These are phyloP conservation scores for Amphiprion percula DNA, from an alignment of 2,113 vertebrate genomes.

Conservation along the genomic window DNA sequence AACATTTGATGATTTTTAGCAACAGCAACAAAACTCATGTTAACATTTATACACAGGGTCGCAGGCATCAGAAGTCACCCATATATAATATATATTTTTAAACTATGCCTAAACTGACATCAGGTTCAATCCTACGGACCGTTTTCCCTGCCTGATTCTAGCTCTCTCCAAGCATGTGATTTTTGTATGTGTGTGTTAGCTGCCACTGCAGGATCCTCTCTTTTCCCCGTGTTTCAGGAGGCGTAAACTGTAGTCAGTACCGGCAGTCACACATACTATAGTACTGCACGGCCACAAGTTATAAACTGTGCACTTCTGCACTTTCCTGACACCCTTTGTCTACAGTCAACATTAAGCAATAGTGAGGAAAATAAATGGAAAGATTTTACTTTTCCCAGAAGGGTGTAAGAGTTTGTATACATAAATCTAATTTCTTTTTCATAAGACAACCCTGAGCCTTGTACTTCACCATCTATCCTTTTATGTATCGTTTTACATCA, in stretches of 20 bases:
- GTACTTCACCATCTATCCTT: neutral
- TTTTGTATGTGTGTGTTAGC: neutral
- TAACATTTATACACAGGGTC: neutral
- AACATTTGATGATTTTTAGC: neutral
- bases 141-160: neutral
- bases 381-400: neutral
- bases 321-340: neutral
- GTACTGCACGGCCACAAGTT: neutral
- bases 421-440: conserved; percentile 2
- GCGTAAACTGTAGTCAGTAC: conserved; percentile 25
- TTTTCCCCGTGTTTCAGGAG: conserved; percentile 13
- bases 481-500: conserved; percentile 27
- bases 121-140: no score
- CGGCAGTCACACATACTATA: neutral
- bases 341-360: neutral
- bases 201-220: neutral
- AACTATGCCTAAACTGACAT: no score
- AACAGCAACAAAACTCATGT: neutral
- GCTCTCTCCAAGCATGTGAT: conserved; percentile 4
- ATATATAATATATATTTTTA: neutral
- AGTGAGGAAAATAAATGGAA: neutral
- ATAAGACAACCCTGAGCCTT: neutral
- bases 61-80: neutral
- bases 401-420: neutral
- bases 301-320: neutral